Percentiles rank a stretch among this genome's conserved stretches.
phyloP scores from a whole-genome alignment of 2,797 vertebrate genomes.

The Sarcoramphus papa region DNA sequence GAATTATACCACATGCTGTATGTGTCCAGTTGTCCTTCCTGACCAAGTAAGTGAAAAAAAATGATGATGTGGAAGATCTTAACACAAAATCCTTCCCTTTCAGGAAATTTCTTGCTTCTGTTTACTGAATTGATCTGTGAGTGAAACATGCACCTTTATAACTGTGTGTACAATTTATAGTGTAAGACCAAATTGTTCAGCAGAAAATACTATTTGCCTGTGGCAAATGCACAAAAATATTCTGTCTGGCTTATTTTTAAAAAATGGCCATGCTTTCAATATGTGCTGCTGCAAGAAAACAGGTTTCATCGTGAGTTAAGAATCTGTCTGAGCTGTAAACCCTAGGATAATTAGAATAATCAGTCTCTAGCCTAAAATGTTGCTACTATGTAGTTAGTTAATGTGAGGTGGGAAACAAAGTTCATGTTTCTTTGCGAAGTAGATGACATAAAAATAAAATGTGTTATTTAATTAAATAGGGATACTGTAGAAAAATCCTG shows the following conservation, averaged over 20 bases:
- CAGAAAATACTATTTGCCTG: slow-evolving; percentile 10
- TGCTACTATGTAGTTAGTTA: neutral
- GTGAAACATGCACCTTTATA: slow-evolving; percentile 17
- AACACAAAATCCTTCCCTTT: slow-evolving; percentile 48
- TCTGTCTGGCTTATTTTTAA: neutral
- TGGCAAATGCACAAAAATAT: neutral
- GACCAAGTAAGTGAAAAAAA: neutral
- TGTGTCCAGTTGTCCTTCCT: neutral
- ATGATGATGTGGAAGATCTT: neutral
- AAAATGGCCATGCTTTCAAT: neutral
- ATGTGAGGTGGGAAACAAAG: neutral
- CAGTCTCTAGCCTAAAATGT: neutral
- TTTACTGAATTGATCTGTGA: slow-evolving; percentile 38
- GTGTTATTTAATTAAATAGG: neutral
- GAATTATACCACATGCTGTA: neutral
- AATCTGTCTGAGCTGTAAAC: neutral
- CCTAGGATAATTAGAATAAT: slow-evolving; percentile 44
- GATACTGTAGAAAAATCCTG: neutral
- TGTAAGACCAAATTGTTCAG: slow-evolving; percentile 9
- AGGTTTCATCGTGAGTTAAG: neutral
- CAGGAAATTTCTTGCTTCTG: neutral
- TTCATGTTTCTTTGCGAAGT: neutral
- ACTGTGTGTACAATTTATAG: neutral
- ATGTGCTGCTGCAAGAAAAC: neutral
- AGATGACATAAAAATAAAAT: neutral